phyloP scores from a whole-genome alignment of 2,797 vertebrate genomes.

The Taeniopygia guttata region DNA sequence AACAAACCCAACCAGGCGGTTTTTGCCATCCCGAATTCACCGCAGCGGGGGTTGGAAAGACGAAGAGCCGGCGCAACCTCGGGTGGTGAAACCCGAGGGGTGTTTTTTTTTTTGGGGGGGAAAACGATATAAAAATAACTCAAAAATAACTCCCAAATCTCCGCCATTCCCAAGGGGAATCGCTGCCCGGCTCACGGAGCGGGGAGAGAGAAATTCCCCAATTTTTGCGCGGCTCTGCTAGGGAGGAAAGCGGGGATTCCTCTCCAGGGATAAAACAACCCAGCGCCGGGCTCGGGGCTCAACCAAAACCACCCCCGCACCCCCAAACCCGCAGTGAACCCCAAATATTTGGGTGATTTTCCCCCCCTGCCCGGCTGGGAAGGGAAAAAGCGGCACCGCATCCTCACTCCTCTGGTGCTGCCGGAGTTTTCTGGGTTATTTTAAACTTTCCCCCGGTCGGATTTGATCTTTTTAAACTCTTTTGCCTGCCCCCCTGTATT shows the following conservation, averaged over 20 bases:
- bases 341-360: neutral
- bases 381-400: neutral
- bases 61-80: neutral
- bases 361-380: neutral
- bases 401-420: neutral
- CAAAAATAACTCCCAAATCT: rapidly evolving
- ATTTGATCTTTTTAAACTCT: neutral
- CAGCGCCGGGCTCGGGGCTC: neutral
- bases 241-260: neutral
- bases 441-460: conserved; percentile 26
- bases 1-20: neutral
- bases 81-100: neutral
- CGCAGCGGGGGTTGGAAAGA: neutral
- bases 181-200: neutral
- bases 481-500: neutral
- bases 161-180: neutral
- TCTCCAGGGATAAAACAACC: neutral
- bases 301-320: neutral
- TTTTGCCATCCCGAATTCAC: neutral
- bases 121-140: rapidly evolving
- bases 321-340: neutral
- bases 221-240: neutral
- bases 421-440: neutral
- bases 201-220: neutral
- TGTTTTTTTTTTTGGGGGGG: too few species aligned